phyloP scores from a whole-genome alignment of 92 coral and sea anemone genomes.

The Phymanthus crucifer region DNA sequence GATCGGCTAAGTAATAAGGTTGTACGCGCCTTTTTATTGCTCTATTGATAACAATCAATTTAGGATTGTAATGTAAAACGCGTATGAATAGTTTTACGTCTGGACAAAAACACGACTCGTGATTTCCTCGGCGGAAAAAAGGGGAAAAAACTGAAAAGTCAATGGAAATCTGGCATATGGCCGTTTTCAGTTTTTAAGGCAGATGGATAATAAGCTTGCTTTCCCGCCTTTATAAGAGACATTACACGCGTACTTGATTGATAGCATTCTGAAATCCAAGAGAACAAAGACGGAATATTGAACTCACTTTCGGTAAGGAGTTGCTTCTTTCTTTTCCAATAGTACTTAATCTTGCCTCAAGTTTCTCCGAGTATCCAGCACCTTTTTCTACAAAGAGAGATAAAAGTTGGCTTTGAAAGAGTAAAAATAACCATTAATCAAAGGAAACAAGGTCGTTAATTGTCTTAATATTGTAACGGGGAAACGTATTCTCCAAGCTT shows the following conservation, averaged over 20 bases:
- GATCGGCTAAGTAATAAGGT: neutral
- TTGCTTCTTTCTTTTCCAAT: slow-evolving; percentile 54
- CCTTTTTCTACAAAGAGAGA: slow-evolving; percentile 30
- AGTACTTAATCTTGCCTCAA: slow-evolving; percentile 71
- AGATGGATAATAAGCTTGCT: neutral
- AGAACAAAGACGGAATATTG: slow-evolving; percentile 2
- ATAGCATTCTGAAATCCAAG: slow-evolving; percentile 4
- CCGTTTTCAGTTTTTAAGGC: neutral
- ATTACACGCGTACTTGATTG: slow-evolving; percentile 22
- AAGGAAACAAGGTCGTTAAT: slow-evolving; percentile 2
- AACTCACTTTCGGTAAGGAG: slow-evolving; percentile 31
- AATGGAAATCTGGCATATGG: neutral
- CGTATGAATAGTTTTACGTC: neutral
- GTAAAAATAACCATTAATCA: slow-evolving; percentile 8
- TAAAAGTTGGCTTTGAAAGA: neutral
- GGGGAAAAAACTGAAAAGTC: neutral
- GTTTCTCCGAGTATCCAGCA: slow-evolving; percentile 62
- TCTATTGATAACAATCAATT: neutral
- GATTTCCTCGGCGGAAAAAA: too few relatives aligned
- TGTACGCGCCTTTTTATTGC: neutral
- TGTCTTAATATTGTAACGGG: slow-evolving; percentile 16
- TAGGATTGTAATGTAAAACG: neutral
- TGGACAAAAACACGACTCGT: neutral
- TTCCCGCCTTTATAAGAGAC: slow-evolving; percentile 19
- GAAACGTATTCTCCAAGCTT: slow-evolving; percentile 11